Conservation (phyloP, 2,797 vertebrate species). For the Pelochelys cantorii region DNA sequence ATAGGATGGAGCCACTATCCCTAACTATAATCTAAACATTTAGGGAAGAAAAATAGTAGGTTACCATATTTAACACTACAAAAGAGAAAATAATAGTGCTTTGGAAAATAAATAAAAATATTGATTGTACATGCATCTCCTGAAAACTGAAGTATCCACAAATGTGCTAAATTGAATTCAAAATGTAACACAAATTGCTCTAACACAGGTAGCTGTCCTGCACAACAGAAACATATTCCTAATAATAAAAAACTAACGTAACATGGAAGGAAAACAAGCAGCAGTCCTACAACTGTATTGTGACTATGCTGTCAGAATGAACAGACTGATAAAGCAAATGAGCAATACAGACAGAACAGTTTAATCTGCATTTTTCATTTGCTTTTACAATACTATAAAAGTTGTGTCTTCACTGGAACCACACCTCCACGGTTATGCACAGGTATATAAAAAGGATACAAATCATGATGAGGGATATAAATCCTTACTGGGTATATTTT, state of each 20-base stretch:
- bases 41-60: constrained; percentile 27
- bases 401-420: not conserved
- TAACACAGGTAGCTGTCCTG: not conserved
- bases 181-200: not conserved
- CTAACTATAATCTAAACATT: constrained; percentile 60
- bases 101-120: constrained; percentile 32
- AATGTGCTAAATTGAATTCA: not conserved
- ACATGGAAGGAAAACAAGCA: not conserved
- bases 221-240: not conserved
- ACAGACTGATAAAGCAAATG: not conserved
- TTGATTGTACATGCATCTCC: not conserved
- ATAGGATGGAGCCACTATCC: constrained; percentile 93
- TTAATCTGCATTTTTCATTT: constrained; percentile 1
- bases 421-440: not conserved
- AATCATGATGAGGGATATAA: not conserved
- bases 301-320: not conserved
- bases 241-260: not conserved
- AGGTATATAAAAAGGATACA: not conserved
- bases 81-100: not conserved
- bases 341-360: not conserved
- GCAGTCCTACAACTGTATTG: not conserved
- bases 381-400: constrained; percentile 18
- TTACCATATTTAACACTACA: constrained; percentile 41
- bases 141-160: not conserved
- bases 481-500: not conserved